phyloP scores from a whole-genome alignment of 1,140 invertebrate species.

The Sitobion miscanthi region DNA sequence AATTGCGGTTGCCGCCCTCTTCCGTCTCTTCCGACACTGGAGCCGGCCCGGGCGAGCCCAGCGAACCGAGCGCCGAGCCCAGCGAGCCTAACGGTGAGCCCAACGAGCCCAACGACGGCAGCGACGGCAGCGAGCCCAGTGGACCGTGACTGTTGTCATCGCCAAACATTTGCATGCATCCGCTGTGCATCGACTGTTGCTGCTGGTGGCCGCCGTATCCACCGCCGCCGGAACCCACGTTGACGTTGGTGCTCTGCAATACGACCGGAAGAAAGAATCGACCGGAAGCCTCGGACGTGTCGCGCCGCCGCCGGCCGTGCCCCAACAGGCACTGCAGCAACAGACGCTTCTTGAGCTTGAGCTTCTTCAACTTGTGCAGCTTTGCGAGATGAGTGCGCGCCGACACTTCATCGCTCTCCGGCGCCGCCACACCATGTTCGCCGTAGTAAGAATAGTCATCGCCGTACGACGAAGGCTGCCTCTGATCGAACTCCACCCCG shows the following conservation, averaged over 20 bases:
- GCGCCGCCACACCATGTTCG: too few species aligned
- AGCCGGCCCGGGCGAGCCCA: not conserved
- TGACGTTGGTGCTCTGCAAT: slow-evolving; percentile 44
- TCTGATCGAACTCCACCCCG: not conserved
- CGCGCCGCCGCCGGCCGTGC: not conserved
- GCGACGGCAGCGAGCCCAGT: not conserved
- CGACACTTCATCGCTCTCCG: not conserved
- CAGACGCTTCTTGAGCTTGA: slow-evolving; percentile 37
- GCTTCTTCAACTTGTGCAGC: slow-evolving; percentile 21
- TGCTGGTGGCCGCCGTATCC: not conserved
- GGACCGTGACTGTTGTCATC: slow-evolving; percentile 20
- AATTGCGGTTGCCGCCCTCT: not conserved
- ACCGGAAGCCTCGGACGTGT: not conserved
- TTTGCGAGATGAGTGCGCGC: slow-evolving; percentile 25
- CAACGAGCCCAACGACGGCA: not conserved
- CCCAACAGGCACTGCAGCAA: not conserved
- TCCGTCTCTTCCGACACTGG: not conserved
- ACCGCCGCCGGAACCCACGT: not conserved
- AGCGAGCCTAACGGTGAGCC: not conserved
- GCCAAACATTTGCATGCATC: slow-evolving; percentile 32
- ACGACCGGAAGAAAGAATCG: slow-evolving; percentile 31
- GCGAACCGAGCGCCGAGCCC: not conserved
- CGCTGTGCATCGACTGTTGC: not conserved
- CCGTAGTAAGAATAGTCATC: not conserved
- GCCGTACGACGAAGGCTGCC: not conserved